Base-by-base conservation (phyloP, 2,888 invertebrate genomes). In the Andrena hattorfiana region DNA sequence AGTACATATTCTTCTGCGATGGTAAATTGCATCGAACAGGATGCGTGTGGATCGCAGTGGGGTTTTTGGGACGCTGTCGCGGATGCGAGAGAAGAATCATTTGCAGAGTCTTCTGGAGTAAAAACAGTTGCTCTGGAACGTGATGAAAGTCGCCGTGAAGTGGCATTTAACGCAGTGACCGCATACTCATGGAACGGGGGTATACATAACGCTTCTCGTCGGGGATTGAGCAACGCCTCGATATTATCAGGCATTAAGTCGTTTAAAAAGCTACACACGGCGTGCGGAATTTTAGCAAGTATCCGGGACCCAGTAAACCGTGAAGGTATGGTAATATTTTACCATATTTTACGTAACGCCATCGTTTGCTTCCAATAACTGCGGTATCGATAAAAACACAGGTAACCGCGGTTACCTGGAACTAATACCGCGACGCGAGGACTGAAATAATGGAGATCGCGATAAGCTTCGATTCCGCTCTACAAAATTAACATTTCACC, bases 311-410 rank as follows among this genome's bases (percentile, higher is more conserved):
- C 56, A 51, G 35, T 23, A 56, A 56, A 81, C n/a, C 67, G 49
- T 7, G 56, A 68, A 42, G 2, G 23, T 1, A 56, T 20, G 59
- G 51, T 32, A 68, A 62, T 80, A 72, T 72, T 78, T 81, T 78
- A 63, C 23, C 59, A 67, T 80, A 78, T 68, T 78, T 81, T 78
- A 68, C 35, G 66, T 76, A 72, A 78, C 32, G 28, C 66, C 48
- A 80, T 67, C 59, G 51, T 42, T 23, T 23, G 8, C 26, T 26
- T 23, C 26, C 49, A 63, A 70, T 64, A 16, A 59, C 42, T 16
- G 23, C 48, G n/a, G 42, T 26, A 26, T n/a, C 59, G 20, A 35
- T 49, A 42, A 20, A 16, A 28, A 54, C 20, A 10, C 28, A 26
- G 54, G 23, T 67, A 51, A 67, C 28, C 30, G 20, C 26, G 23